phyloP scores from a whole-genome alignment of 2,113 vertebrate species.

The Ophiodon elongatus region DNA sequence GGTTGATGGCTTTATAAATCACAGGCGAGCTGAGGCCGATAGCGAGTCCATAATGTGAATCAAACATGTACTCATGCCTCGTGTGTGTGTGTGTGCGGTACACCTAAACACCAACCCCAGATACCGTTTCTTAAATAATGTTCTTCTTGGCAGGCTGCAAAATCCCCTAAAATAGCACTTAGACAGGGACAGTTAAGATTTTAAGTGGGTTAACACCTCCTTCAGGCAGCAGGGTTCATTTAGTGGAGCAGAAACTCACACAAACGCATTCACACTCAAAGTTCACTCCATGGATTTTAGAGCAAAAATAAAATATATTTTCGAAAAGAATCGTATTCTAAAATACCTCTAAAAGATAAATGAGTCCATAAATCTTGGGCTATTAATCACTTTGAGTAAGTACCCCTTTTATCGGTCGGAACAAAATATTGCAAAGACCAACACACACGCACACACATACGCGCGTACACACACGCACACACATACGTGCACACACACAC shows the following conservation, averaged over 20 bases:
- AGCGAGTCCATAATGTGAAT: background rate
- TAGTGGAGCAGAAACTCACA: background rate
- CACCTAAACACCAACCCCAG: background rate
- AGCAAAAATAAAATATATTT: background rate
- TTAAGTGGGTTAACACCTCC: conserved; percentile 22
- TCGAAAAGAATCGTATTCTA: too few species aligned
- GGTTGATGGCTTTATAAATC: conserved; percentile 64
- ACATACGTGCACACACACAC: conserved; percentile 24
- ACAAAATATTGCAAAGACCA: conserved; percentile 23
- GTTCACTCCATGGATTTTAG: background rate
- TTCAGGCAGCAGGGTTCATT: background rate
- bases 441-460: conserved; percentile 20
- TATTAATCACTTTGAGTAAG: conserved; percentile 22
- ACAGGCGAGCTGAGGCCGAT: conserved; percentile 35
- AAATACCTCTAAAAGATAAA: background rate
- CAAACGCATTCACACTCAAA: background rate
- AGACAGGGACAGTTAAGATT: conserved; percentile 23
- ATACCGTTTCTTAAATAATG: conserved; percentile 14
- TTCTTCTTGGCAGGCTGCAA: conserved; percentile 21
- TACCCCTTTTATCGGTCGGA: conserved; percentile 7
- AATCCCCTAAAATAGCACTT: conserved; percentile 35
- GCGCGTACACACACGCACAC: conserved; percentile 34
- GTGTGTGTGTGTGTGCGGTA: background rate
- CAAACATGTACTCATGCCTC: background rate
- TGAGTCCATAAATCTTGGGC: background rate